Evolutionary conservation across 2,797 vertebrate genomes (phyloP).

Genomic region (Malacoctenus gilli): DNA sequence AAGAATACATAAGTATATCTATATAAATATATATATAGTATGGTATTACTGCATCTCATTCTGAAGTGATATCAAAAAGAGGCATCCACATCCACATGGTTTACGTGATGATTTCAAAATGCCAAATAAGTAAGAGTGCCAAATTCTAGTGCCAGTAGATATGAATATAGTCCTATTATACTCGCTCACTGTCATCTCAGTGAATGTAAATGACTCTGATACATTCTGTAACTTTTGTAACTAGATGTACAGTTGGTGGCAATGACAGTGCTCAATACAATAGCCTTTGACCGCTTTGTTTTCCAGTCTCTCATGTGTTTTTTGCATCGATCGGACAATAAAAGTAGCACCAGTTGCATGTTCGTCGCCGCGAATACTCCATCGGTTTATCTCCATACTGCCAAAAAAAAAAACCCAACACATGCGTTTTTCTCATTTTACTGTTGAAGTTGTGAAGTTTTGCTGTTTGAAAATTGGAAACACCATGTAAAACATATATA

Average conservation of each 20-base stretch:
- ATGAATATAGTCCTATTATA: constrained; percentile 81
- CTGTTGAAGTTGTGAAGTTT: constrained; percentile 73
- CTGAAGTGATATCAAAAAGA: constrained; percentile 71
- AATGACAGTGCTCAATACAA: constrained; percentile 77
- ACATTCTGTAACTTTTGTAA: constrained; percentile 85
- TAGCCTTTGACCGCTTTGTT: constrained; percentile 67
- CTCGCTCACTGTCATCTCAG: constrained; percentile 82
- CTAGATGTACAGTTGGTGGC: constrained; percentile 84
- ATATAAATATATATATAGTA: constrained; percentile 42
- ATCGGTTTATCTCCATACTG: constrained; percentile 62
- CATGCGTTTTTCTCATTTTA: constrained; percentile 71
- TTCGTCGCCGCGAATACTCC: constrained; percentile 69
- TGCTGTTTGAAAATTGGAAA: constrained; percentile 76
- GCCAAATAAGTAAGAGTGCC: constrained; percentile 84
- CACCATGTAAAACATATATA: constrained; percentile 75
- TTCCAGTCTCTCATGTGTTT: constrained; percentile 70
- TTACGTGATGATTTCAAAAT: constrained; percentile 68
- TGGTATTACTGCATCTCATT: constrained; percentile 69
- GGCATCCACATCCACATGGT: constrained; percentile 69
- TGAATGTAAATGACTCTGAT: constrained; percentile 82
- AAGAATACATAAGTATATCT: constrained; percentile 14
- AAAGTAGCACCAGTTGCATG: constrained; percentile 81
- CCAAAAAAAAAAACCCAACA: too few species aligned
- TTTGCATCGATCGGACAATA: constrained; percentile 76
- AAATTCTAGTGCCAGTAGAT: constrained; percentile 81